A percentile compares a stretch with the other conserved stretches of the same genome.
Evolutionary conservation across 2,888 invertebrate species (phyloP).

Genomic region (Anthrax anthrax): DNA sequence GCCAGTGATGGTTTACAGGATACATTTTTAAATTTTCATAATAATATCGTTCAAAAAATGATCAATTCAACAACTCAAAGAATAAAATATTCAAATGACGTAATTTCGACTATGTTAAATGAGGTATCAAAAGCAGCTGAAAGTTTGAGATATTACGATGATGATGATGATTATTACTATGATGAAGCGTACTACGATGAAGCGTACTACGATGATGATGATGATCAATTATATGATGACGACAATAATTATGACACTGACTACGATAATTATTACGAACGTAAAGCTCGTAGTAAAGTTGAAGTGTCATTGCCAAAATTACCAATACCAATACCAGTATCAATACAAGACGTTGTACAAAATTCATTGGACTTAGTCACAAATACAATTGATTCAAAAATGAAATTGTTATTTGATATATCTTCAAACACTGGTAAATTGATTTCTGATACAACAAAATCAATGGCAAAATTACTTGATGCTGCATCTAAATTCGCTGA

Average conservation of each 20-base stretch:
- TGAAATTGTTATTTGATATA: conserved; percentile 5
- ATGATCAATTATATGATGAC: background rate
- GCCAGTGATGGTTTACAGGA: no score
- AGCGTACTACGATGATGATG: background rate
- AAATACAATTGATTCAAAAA: background rate
- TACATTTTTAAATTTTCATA: no score
- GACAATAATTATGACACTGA: no score
- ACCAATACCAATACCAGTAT: no score
- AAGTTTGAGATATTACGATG: background rate
- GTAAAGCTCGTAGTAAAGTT: background rate
- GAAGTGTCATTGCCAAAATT: no score
- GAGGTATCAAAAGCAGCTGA: no score
- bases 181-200: no score
- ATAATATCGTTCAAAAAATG: no score
- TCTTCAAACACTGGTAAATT: conserved; percentile 4
- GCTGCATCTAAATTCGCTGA: conserved; percentile 1
- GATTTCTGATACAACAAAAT: conserved; percentile 4
- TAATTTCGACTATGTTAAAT: no score
- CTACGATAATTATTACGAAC: background rate
- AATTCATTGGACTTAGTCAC: background rate
- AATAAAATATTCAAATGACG: no score
- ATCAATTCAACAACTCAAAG: no score
- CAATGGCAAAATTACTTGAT: conserved; percentile 2
- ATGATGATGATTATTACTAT: no score
- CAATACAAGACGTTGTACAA: background rate